Evolutionary conservation across 2,113 vertebrate species (phyloP).

Genomic region (Sturnira hondurensis): DNA sequence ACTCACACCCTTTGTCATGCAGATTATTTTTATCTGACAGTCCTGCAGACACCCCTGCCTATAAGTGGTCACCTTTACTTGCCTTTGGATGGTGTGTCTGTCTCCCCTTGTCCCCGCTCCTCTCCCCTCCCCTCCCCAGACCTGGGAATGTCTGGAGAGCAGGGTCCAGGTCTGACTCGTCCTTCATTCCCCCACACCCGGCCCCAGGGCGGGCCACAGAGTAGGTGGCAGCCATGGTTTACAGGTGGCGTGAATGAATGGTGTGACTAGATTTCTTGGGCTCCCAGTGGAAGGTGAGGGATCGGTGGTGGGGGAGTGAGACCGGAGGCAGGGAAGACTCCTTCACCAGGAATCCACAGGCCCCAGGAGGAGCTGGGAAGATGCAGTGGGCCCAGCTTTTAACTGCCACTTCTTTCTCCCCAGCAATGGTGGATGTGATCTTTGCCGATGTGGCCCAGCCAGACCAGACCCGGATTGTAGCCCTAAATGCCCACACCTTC

Average conservation of each 20-base stretch:
- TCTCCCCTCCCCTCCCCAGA: neutral
- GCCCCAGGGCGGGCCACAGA: slow-evolving; percentile 60
- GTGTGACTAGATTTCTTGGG: slow-evolving; percentile 33
- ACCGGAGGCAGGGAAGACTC: neutral
- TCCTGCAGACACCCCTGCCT: neutral
- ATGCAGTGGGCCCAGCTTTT: neutral
- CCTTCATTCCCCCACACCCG: neutral
- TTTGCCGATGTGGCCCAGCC: slow-evolving; percentile 96
- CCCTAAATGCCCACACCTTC: slow-evolving; percentile 94
- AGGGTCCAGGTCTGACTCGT: slow-evolving; percentile 43
- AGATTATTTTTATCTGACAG: neutral
- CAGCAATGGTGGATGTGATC: slow-evolving; percentile 97
- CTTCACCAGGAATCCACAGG: neutral
- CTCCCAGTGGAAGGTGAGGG: neutral
- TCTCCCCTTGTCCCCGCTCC: neutral
- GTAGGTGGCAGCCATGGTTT: slow-evolving; percentile 56
- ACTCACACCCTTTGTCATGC: neutral
- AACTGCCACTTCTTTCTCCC: neutral
- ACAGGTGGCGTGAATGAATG: slow-evolving; percentile 20
- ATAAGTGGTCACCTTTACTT: slow-evolving; percentile 30
- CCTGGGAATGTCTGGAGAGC: slow-evolving; percentile 18
- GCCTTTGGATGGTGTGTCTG: slow-evolving; percentile 42
- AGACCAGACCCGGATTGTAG: slow-evolving; percentile 94
- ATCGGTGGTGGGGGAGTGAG: neutral
- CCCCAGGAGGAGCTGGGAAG: neutral